phyloP scores from a whole-genome alignment of 2,797 vertebrate genomes.

The Sus cebifrons region DNA sequence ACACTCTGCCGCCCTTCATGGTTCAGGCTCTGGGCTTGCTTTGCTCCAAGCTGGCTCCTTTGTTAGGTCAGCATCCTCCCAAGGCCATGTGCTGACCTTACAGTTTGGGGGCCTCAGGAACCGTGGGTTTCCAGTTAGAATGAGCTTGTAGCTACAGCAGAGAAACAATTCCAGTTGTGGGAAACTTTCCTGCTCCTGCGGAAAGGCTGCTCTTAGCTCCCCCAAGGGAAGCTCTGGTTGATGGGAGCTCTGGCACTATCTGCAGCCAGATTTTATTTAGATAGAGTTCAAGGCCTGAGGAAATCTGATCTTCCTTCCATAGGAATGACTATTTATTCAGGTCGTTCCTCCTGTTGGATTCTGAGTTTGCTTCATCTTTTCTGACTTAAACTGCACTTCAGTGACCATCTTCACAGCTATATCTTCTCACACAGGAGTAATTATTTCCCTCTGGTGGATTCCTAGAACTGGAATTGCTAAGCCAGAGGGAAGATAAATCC shows the following conservation, averaged over 20 bases:
- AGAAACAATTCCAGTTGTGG: accelerated
- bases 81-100: background rate
- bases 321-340: background rate
- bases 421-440: background rate
- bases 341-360: too few species aligned
- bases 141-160: accelerated
- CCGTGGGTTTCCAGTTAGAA: accelerated
- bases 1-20: accelerated
- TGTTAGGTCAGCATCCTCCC: background rate
- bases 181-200: accelerated
- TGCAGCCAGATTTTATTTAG: too few species aligned
- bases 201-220: accelerated
- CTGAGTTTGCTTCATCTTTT: background rate
- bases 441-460: background rate
- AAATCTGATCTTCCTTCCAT: background rate
- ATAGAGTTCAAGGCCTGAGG: background rate
- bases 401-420: background rate
- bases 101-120: background rate
- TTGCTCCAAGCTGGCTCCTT: accelerated
- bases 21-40: background rate
- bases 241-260: accelerated
- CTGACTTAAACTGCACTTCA: background rate
- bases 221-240: background rate
- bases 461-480: background rate
- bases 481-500: background rate